These are phyloP conservation scores for Aphidoletes aphidimyza DNA, from an alignment of 2,888 invertebrate species.

Conservation along the genomic window DNA sequence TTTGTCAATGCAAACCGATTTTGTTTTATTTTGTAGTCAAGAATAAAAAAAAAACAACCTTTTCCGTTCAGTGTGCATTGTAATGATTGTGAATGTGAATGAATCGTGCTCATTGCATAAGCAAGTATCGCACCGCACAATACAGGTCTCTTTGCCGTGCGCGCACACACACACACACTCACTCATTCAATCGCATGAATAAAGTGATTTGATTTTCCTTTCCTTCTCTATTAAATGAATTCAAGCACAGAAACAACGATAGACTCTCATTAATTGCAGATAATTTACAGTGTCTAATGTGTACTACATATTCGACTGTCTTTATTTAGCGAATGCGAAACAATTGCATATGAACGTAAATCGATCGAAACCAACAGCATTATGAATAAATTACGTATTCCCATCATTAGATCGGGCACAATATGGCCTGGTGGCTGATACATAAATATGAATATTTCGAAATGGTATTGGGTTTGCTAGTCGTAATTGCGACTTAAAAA, in stretches of 20 bases:
- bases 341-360: neutral
- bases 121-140: conserved; percentile 5
- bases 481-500: neutral
- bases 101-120: conserved; percentile 7
- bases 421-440: neutral
- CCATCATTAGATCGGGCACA: neutral
- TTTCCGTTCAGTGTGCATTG: conserved; percentile 37
- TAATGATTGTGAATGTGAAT: neutral
- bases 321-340: neutral
- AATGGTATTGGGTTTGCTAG: conserved; percentile 25
- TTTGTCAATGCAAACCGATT: neutral
- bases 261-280: conserved; percentile 38
- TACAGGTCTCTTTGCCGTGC: no score
- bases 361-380: conserved; percentile 32
- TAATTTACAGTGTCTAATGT: conserved; percentile 20
- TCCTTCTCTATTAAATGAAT: neutral
- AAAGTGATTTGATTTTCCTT: neutral
- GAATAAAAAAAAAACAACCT: neutral
- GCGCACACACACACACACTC: neutral
- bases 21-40: neutral
- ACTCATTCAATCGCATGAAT: neutral
- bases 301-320: neutral
- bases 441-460: neutral
- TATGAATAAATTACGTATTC: conserved; percentile 46
- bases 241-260: neutral